Evolutionary conservation across 2,797 vertebrate genomes (phyloP).

Genomic region (Melanotaenia maccullochi): DNA sequence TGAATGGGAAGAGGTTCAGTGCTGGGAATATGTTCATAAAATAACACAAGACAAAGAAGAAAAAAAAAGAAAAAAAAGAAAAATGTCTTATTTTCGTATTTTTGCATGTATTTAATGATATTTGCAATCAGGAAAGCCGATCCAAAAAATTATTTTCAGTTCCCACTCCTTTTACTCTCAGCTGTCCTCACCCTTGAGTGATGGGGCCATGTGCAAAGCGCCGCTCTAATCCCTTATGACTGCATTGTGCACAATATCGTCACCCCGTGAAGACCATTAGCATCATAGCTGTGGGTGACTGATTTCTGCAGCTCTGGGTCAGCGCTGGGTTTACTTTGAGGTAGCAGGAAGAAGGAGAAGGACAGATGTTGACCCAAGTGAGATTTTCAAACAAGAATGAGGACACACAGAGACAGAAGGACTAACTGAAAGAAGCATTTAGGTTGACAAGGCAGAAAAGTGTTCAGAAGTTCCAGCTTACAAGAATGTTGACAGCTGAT

Average conservation of each 20-base stretch:
- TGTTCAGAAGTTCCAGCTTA: background rate
- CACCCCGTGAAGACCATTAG: conserved; percentile 61
- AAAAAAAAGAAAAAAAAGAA: conserved; percentile 1
- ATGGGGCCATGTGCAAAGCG: conserved; percentile 70
- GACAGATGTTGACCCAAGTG: conserved; percentile 40
- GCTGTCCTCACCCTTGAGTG: conserved; percentile 71
- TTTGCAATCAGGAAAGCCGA: conserved; percentile 13
- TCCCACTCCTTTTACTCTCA: conserved; percentile 49
- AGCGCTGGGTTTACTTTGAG: conserved; percentile 50
- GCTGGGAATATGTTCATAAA: conserved; percentile 1
- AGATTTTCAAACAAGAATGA: conserved; percentile 30
- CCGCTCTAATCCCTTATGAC: conserved; percentile 64
- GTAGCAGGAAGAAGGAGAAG: conserved; percentile 22
- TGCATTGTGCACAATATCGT: conserved; percentile 43
- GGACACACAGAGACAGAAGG: conserved; percentile 32
- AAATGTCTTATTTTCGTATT: background rate
- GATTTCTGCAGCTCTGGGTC: conserved; percentile 57
- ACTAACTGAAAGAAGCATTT: conserved; percentile 38
- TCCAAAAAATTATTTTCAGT: conserved; percentile 52
- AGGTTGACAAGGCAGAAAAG: conserved; percentile 31
- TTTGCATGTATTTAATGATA: background rate
- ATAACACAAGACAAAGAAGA: conserved; percentile 19
- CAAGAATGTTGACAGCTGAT: conserved; percentile 5
- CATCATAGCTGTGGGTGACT: conserved; percentile 63
- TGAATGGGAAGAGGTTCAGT: conserved; percentile 32